Conservation (phyloP, 2,113 vertebrate species). For the Penelope pileata region DNA sequence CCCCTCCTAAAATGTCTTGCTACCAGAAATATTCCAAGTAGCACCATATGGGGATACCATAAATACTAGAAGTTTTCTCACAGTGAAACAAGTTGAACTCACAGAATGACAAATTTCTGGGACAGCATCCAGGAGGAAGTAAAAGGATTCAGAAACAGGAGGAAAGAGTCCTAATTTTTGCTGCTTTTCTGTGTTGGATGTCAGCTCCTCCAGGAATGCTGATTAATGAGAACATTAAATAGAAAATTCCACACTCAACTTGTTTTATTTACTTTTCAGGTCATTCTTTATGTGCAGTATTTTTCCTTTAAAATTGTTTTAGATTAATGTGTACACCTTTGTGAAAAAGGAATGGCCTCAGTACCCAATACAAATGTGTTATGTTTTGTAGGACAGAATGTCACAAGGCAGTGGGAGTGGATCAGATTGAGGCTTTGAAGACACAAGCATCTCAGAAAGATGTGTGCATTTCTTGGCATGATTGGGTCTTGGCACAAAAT, state of each 20-base stretch:
- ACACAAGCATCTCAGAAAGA: background rate
- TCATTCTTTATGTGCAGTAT: background rate
- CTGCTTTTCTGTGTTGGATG: background rate
- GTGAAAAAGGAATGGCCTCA: background rate
- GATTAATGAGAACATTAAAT: slow-evolving; percentile 37
- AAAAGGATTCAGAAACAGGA: slow-evolving; percentile 3
- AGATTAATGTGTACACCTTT: background rate
- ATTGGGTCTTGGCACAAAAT: background rate
- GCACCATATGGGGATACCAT: slow-evolving; percentile 66
- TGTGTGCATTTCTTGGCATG: background rate
- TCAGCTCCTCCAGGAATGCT: background rate
- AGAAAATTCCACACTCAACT: background rate
- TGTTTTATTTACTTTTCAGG: background rate
- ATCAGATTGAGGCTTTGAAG: background rate
- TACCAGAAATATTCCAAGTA: slow-evolving; percentile 67
- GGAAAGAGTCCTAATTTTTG: slow-evolving; percentile 19
- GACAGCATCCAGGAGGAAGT: slow-evolving; percentile 52
- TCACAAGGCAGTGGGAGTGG: background rate
- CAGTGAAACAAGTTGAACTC: slow-evolving; percentile 61
- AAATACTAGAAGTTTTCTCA: slow-evolving; percentile 69
- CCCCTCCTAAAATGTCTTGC: slow-evolving; percentile 63
- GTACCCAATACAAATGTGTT: background rate
- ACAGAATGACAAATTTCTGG: slow-evolving; percentile 68
- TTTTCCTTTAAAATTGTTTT: background rate
- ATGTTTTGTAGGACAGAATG: background rate